phyloP scores from a whole-genome alignment of 37 sponge, comb jelly and placozoan species.

The Lycopodina hypogea region DNA sequence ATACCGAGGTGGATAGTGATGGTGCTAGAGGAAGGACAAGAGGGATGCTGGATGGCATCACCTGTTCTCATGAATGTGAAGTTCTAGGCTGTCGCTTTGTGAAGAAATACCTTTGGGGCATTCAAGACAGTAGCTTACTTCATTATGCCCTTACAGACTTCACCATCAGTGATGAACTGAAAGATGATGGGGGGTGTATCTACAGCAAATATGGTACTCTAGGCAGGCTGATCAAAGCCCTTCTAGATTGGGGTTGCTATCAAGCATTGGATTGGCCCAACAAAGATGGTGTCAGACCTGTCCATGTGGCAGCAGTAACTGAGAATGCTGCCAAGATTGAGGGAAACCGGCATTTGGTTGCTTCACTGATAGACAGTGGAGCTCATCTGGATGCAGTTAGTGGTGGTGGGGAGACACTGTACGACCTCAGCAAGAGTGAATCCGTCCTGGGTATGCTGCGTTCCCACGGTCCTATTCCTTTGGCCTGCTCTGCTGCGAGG shows the following conservation, averaged over 20 bases:
- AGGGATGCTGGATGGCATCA: conserved; percentile 12
- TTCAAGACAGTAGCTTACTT: conserved; percentile 48
- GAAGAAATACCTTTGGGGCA: conserved; percentile 19
- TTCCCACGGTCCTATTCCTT: conserved; percentile 39
- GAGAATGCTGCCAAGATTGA: conserved; percentile 9
- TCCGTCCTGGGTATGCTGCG: conserved; percentile 23
- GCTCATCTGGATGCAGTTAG: conserved; percentile 54
- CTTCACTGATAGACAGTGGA: conserved; percentile 38
- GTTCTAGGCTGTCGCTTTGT: conserved; percentile 49
- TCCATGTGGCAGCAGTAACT: conserved; percentile 45
- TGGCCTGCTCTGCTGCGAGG: conserved; percentile 33
- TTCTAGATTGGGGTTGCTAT: conserved; percentile 71
- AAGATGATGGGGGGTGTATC: neutral
- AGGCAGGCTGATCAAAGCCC: conserved; percentile 29
- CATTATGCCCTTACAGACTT: conserved; percentile 63
- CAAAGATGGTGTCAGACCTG: conserved; percentile 39
- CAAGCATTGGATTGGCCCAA: conserved; percentile 47
- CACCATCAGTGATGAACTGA: conserved; percentile 18
- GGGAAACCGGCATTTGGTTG: conserved; percentile 29
- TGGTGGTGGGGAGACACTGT: conserved; percentile 20
- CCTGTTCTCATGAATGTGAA: conserved; percentile 30
- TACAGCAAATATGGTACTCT: conserved; percentile 35
- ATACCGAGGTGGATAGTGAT: conserved; percentile 2
- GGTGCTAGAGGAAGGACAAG: too few relatives aligned
- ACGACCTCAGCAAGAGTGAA: conserved; percentile 29